Base-by-base conservation (phyloP, 2,797 vertebrate genomes). In the Champsocephalus gunnari region DNA sequence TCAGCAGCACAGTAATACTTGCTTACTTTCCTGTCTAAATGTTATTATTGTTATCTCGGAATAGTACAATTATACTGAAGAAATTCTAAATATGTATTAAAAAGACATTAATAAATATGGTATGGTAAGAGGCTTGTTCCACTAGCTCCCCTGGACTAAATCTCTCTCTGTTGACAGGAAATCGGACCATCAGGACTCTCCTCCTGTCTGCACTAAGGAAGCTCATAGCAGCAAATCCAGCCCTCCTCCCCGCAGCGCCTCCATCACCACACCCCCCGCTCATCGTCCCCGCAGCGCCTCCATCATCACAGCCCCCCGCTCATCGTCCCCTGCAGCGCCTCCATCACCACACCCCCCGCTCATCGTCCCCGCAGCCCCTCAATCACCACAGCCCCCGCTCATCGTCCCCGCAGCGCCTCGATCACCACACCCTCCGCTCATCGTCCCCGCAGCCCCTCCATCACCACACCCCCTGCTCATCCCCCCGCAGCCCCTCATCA, bases 151-250 rank as follows among this genome's bases (percentile, higher is more conserved):
- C 16, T 58, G 6, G 0, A 47, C 28, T 71, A n/a, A 12, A 45
- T 28, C 34, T 77, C 8, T 75, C 5, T 81, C 34, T 58, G 12
- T 56, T 58, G 12, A 53, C 79, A 95, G 93, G 19, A 12, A 12
- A 0, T 82, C 88, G 24, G 79, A 75, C 34, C 75, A 64, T 14
- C 65, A 0, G 0, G 76, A 54, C 47, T 9, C 76, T 5, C 16
- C 55, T n/a, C 12, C 80, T 19, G 9, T 28, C n/a, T 0, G 59
- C 65, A 10, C 24, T 6, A 71, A 32, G 7, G 63, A 55, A 49
- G 64, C 65, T 43, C 32, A 5, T 24, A 65, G 1, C 58, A n/a
- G 12, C 0, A 24, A 48, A 8, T 41, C 75, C n/a, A 34, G 41
- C 45, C 73, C 66, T 73, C 17, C 72, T 21, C 68, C 2, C 63